phyloP scores from a whole-genome alignment of 1,140 invertebrate genomes.

The Cephus cinctus region DNA sequence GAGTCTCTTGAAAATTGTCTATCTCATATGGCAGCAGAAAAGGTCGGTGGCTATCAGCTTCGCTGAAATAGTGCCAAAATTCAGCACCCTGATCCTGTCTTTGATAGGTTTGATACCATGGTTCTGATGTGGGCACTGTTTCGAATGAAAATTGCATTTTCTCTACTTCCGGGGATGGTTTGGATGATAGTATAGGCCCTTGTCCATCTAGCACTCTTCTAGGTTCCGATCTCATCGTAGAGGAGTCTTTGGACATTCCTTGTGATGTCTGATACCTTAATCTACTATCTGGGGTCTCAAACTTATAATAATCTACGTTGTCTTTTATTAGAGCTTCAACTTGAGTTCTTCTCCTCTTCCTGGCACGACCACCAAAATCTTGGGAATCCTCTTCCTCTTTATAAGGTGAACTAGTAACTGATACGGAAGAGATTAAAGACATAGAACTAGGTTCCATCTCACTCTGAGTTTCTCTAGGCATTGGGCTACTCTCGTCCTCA shows the following conservation, averaged over 20 bases:
- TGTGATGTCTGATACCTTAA: constrained; percentile 51
- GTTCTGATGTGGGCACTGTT: constrained; percentile 66
- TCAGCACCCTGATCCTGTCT: constrained; percentile 71
- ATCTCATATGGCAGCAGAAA: constrained; percentile 78
- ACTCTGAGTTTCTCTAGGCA: constrained; percentile 54
- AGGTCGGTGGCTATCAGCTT: constrained; percentile 55
- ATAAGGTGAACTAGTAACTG: constrained; percentile 12
- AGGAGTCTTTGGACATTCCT: constrained; percentile 17
- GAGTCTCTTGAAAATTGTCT: constrained; percentile 51
- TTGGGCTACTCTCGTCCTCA: constrained; percentile 47
- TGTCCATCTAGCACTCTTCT: no score
- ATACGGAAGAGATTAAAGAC: constrained; percentile 29
- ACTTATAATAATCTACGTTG: constrained; percentile 65
- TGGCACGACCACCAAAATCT: constrained; percentile 38
- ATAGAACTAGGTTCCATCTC: constrained; percentile 31
- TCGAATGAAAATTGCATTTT: constrained; percentile 76
- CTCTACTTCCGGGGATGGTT: constrained; percentile 61
- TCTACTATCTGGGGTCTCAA: constrained; percentile 61
- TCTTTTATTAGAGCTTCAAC: constrained; percentile 62
- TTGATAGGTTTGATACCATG: constrained; percentile 77
- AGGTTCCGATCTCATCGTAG: no score
- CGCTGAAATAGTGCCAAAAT: constrained; percentile 53
- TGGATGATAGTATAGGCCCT: constrained; percentile 46
- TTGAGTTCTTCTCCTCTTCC: constrained; percentile 58
- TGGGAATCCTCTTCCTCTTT: constrained; percentile 47